Conservation (phyloP, 2,888 invertebrate genomes). For the Neuroscelio doddi region DNA sequence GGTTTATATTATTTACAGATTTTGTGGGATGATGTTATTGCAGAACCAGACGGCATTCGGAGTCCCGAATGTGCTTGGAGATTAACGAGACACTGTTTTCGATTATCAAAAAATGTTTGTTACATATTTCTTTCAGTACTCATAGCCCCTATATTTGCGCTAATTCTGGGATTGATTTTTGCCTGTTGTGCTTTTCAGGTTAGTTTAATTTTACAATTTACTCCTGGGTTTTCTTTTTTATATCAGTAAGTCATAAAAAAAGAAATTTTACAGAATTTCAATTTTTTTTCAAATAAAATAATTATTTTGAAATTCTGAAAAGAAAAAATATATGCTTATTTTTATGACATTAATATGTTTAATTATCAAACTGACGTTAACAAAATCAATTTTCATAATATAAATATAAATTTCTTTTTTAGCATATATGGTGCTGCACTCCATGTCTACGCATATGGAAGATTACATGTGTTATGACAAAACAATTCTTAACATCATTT, state of each 20-base stretch:
- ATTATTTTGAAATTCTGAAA: no score
- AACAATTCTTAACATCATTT: slow-evolving; percentile 75
- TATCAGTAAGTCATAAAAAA: background rate
- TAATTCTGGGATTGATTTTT: slow-evolving; percentile 79
- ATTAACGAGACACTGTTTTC: slow-evolving; percentile 79
- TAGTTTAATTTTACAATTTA: slow-evolving; percentile 52
- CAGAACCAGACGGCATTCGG: slow-evolving; percentile 80
- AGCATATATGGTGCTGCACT: slow-evolving; percentile 84
- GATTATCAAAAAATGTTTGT: slow-evolving; percentile 78
- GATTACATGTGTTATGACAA: slow-evolving; percentile 78
- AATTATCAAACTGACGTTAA: background rate
- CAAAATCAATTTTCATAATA: background rate
- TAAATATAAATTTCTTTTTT: slow-evolving; percentile 56
- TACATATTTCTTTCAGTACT: slow-evolving; percentile 81
- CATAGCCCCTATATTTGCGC: slow-evolving; percentile 80
- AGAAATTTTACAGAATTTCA: background rate
- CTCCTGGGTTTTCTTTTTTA: no score
- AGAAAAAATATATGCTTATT: no score
- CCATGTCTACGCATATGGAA: slow-evolving; percentile 80
- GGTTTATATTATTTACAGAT: slow-evolving; percentile 75
- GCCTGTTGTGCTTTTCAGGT: slow-evolving; percentile 83
- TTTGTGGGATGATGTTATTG: slow-evolving; percentile 81
- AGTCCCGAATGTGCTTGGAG: slow-evolving; percentile 83
- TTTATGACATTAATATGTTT: no score
- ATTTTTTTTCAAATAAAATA: background rate